Evolutionary conservation across 2,113 vertebrate genomes (phyloP), one percentile per base, ranked within the genome.

Genomic region (Anguilla rostrata): DNA sequence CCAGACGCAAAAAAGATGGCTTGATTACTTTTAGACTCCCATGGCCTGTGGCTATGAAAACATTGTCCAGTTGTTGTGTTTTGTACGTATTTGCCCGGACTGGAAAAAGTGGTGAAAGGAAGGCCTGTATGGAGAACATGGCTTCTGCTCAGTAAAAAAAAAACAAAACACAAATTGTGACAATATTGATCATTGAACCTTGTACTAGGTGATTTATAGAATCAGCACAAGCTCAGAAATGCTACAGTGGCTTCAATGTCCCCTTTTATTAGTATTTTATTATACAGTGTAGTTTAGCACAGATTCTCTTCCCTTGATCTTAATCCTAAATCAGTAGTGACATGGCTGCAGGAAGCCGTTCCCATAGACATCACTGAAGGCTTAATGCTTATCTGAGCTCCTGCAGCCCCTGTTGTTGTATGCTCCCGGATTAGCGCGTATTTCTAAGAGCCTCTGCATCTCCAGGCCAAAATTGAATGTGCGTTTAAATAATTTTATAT

Each of bases 31-130:
- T 75, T 2, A 75, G 26, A 75, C 26, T 29, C 34, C 71, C 26
- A 12, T 75, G 71, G n/a, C 71, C 71, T 75, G 71, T 75, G 71
- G 71, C 71, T 75, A 75, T 75, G 71, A 75, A 75, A 75, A 34
- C 9, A 46, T 75, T 34, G 71, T 9, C n/a, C 11, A 75, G 26
- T 53, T 46, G 43, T 46, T 46, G 60, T 71, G 63, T n/a, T n/a
- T 75, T 9, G 5, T 34, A 34, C 63, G 5, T 71, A 6, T 29
- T 34, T n/a, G n/a, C 71, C n/a, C 12, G 9, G 26, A 34, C 29
- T 2, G 9, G 9, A 34, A 34, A 26, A 75, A 29, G 71, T 75
- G 71, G 60, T 26, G 60, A 66, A 66, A 26, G 20, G 22, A 26
- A 20, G 60, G 20, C 4, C 60, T 66, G 60, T 66, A 26, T 66